These are phyloP conservation scores for Melanostigma gelatinosum DNA, from an alignment of 2,113 vertebrate genomes.

Conservation along the genomic window DNA sequence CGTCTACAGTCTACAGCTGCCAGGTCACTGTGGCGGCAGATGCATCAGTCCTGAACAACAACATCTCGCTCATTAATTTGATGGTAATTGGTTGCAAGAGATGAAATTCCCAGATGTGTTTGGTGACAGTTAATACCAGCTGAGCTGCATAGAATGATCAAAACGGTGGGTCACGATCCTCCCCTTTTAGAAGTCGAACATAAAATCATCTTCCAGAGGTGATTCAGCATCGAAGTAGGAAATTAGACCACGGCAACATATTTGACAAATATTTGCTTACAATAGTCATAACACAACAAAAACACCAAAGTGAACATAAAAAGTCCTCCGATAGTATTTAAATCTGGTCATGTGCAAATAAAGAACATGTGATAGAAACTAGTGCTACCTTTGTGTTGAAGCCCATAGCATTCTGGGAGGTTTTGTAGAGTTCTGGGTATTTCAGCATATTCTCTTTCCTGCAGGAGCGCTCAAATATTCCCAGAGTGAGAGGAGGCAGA, in stretches of 20 bases:
- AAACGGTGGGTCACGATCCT: background rate
- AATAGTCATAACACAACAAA: background rate
- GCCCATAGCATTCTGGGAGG: conserved; percentile 96
- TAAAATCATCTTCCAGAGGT: background rate
- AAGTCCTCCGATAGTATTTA: background rate
- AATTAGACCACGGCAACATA: background rate
- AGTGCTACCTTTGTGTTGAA: conserved; percentile 96
- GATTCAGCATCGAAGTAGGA: background rate
- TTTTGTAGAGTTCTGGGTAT: conserved; percentile 98
- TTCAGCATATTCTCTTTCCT: conserved; percentile 99
- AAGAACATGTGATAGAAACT: background rate
- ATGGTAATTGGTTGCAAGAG: conserved; percentile 32
- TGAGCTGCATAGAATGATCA: background rate
- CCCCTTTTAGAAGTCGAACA: background rate
- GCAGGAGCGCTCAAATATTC: conserved; percentile 98
- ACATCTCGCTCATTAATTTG: conserved; percentile 28
- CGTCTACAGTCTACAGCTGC: conserved; percentile 48
- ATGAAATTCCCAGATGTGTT: background rate
- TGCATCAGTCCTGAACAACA: conserved; percentile 15
- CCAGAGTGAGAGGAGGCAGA: conserved; percentile 95
- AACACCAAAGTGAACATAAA: background rate
- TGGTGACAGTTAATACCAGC: background rate
- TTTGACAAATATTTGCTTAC: background rate
- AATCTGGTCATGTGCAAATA: background rate
- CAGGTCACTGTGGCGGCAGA: conserved; percentile 40